These are phyloP conservation scores for Diceros bicornis DNA, from an alignment of 2,797 vertebrate species.

Conservation along the genomic window DNA sequence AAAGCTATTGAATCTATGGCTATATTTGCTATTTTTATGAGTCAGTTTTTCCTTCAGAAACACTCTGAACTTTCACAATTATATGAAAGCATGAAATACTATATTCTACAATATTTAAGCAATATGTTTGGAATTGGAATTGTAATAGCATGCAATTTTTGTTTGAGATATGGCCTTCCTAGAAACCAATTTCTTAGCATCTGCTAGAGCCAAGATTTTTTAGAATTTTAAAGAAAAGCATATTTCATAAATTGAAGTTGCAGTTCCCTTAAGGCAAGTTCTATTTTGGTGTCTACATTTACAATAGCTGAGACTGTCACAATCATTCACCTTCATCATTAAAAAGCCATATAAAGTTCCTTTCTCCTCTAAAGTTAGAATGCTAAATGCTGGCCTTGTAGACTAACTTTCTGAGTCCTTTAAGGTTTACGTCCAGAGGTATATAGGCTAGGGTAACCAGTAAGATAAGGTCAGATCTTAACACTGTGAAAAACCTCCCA, in stretches of 20 bases:
- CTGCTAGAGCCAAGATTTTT: slow-evolving; percentile 40
- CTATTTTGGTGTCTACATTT: slow-evolving; percentile 73
- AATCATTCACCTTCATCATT: slow-evolving; percentile 79
- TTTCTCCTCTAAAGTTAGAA: slow-evolving; percentile 71
- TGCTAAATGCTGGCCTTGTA: slow-evolving; percentile 31
- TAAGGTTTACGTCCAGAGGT: background rate
- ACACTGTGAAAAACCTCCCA: background rate
- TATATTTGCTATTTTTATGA: slow-evolving; percentile 40
- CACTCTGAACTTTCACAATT: background rate
- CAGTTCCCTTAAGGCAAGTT: slow-evolving; percentile 72
- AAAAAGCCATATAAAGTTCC: slow-evolving; percentile 68
- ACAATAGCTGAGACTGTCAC: slow-evolving; percentile 72
- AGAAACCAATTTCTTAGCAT: slow-evolving; percentile 71
- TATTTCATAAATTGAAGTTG: slow-evolving; percentile 69
- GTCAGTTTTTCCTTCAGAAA: slow-evolving; percentile 55
- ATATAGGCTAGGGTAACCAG: background rate
- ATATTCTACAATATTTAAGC: slow-evolving; percentile 26
- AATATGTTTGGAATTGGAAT: background rate
- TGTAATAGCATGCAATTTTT: slow-evolving; percentile 47
- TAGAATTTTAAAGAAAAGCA: slow-evolving; percentile 66
- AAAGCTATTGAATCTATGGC: background rate
- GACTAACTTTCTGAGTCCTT: slow-evolving; percentile 42
- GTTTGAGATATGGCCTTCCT: slow-evolving; percentile 50
- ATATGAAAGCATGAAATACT: background rate
- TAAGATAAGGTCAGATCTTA: slow-evolving; percentile 44